A percentile compares a stretch with the other conserved stretches of the same genome.
phyloP scores from a whole-genome alignment of 2,888 invertebrate species.

The Agonopterix arenella region DNA sequence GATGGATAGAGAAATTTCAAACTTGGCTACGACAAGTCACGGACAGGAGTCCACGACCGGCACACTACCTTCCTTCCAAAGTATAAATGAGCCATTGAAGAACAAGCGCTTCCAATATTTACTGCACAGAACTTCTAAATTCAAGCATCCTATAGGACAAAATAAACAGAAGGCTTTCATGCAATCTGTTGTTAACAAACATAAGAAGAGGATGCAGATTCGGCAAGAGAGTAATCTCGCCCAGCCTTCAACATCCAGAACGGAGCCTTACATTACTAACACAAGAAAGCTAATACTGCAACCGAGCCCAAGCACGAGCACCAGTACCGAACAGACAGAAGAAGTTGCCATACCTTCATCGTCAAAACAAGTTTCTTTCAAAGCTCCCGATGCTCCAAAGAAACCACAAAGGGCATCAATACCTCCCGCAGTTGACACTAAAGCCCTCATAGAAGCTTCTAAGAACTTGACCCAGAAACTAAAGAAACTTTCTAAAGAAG shows the following conservation, averaged over 20 bases:
- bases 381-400: constrained; percentile 55
- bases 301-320: constrained; percentile 24
- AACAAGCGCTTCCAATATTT: constrained; percentile 71
- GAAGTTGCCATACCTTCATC: constrained; percentile 54
- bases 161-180: constrained; percentile 72
- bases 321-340: constrained; percentile 42
- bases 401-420: constrained; percentile 51
- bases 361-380: constrained; percentile 52
- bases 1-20: constrained; percentile 71
- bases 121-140: constrained; percentile 70
- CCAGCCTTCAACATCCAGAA: constrained; percentile 63
- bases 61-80: constrained; percentile 64
- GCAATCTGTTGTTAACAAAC: constrained; percentile 71
- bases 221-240: constrained; percentile 44
- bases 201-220: constrained; percentile 64
- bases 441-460: constrained; percentile 91
- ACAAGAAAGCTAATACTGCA: constrained; percentile 53
- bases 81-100: constrained; percentile 64
- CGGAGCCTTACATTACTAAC: constrained; percentile 55
- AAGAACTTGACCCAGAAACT: constrained; percentile 94
- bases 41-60: constrained; percentile 56
- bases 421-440: constrained; percentile 77
- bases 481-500: constrained; percentile 92
- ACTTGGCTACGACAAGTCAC: constrained; percentile 66
- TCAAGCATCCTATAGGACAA: constrained; percentile 67